phyloP scores from a whole-genome alignment of 2,888 invertebrate species.

The Isoperla grammatica region DNA sequence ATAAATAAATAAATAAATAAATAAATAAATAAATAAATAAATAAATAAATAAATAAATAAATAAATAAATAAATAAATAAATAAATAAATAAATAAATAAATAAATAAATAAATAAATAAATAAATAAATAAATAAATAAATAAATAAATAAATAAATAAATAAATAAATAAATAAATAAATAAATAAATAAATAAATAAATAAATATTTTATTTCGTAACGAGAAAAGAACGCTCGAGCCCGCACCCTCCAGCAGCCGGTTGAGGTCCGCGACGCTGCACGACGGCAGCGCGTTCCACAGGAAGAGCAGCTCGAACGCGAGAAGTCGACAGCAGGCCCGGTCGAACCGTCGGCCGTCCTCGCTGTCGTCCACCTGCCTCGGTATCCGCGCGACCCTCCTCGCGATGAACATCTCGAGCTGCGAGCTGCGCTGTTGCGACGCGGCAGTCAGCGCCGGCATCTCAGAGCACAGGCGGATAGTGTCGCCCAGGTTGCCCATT shows the following conservation, averaged over 20 bases:
- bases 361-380: slow-evolving; percentile 4
- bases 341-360: slow-evolving; percentile 11
- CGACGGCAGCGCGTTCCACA: slow-evolving; percentile 62
- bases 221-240: too few species aligned
- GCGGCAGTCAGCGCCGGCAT: slow-evolving; percentile 41
- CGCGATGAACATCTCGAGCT: slow-evolving; percentile 41
- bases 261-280: slow-evolving; percentile 44
- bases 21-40: too few species aligned
- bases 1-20: too few species aligned
- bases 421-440: slow-evolving; percentile 41
- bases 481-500: slow-evolving; percentile 43
- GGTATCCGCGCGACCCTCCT: slow-evolving; percentile 38
- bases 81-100: too few species aligned
- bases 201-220: too few species aligned
- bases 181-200: too few species aligned
- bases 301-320: slow-evolving; percentile 58
- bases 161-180: too few species aligned
- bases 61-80: too few species aligned
- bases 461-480: slow-evolving; percentile 41
- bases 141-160: too few species aligned
- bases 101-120: too few species aligned
- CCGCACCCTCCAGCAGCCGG: slow-evolving; percentile 46
- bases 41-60: too few species aligned
- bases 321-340: slow-evolving; percentile 51
- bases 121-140: too few species aligned